Conservation (phyloP, 2,113 vertebrate genomes). For the Ailuropoda melanoleuca region DNA sequence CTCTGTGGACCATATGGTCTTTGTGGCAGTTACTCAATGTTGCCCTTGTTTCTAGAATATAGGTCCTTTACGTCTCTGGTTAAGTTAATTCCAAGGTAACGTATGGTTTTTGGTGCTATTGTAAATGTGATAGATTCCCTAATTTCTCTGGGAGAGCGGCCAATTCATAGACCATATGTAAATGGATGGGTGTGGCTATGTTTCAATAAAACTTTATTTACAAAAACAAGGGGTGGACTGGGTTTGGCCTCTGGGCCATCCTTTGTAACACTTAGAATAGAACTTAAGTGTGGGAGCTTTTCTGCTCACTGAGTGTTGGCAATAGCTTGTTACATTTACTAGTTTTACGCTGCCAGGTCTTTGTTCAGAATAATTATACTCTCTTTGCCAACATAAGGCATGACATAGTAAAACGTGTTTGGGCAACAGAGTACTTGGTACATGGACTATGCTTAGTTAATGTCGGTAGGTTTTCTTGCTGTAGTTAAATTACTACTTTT, state of each 20-base stretch:
- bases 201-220: conserved; percentile 11
- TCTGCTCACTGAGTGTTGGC: not conserved
- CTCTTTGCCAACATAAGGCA: not conserved
- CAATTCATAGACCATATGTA: not conserved
- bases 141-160: not conserved
- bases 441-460: not conserved
- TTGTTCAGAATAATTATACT: not conserved
- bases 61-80: too few relatives aligned
- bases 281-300: not conserved
- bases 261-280: not conserved
- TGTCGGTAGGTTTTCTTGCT: not conserved
- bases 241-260: not conserved
- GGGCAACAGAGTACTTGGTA: not conserved
- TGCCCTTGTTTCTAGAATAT: too few relatives aligned
- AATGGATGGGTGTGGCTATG: not conserved
- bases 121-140: too few relatives aligned
- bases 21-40: not conserved
- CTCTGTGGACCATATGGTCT: not conserved
- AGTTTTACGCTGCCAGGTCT: not conserved
- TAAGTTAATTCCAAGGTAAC: too few relatives aligned
- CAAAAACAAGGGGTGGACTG: not conserved
- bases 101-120: too few relatives aligned
- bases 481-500: not conserved
- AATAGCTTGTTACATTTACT: not conserved
- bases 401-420: not conserved